Evolutionary conservation across 2,113 vertebrate species (phyloP).

Genomic region (Probosciger aterrimus): DNA sequence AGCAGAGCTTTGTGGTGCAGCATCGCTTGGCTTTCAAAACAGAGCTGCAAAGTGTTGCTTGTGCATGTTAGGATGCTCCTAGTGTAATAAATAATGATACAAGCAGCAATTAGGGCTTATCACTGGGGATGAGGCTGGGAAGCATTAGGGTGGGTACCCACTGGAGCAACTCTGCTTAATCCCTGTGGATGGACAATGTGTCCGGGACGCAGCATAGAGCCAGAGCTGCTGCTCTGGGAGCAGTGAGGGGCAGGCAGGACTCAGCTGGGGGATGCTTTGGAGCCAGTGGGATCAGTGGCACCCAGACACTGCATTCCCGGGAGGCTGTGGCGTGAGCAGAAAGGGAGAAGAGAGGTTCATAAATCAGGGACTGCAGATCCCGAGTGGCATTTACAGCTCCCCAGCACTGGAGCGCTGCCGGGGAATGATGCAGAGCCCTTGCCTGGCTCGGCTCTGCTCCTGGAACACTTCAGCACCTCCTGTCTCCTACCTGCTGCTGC

Average conservation of each 20-base stretch:
- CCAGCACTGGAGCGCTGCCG: background rate
- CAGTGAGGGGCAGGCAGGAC: background rate
- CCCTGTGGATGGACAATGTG: fast-evolving
- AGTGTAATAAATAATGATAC: fast-evolving
- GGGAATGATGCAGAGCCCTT: background rate
- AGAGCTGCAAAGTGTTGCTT: background rate
- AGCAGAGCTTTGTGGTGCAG: fast-evolving
- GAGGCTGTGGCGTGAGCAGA: background rate
- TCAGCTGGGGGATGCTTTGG: fast-evolving
- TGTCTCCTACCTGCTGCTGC: background rate
- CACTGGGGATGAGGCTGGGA: background rate
- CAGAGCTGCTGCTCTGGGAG: background rate
- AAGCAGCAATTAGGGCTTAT: background rate
- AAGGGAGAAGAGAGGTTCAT: background rate
- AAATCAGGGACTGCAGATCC: background rate
- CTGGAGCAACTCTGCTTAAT: too few species aligned
- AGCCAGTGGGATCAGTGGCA: background rate
- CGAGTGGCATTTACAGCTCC: background rate
- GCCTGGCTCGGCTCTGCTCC: background rate
- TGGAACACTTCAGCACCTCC: background rate
- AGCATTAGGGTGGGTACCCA: background rate
- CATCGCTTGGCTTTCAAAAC: fast-evolving
- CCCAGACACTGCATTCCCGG: fast-evolving
- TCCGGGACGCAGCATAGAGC: background rate
- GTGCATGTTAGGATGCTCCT: fast-evolving